Base-by-base conservation (phyloP, 1,140 invertebrate species). In the Drosophila hydei region DNA sequence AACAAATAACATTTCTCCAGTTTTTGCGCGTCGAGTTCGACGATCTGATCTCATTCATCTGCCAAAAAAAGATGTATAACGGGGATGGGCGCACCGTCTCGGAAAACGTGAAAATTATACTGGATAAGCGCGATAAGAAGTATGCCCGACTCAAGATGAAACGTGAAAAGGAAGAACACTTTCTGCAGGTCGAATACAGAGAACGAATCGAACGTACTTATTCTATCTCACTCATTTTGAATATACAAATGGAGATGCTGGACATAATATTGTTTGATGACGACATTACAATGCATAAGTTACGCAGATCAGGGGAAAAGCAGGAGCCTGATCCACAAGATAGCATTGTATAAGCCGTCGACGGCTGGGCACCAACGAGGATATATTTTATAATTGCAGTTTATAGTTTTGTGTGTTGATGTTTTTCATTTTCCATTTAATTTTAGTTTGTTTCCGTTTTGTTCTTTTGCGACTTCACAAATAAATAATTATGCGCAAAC, bases 401-500 rank as follows among this genome's bases (percentile, higher is more conserved):
- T 25, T 38, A 5, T 40, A 40, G n/a, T 40, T 16, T 16, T 16
- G 8, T 67, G 45, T 51, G 21, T 23, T 30, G 18, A 60, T 52
- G 52, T 51, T n/a, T 33, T 47, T n/a, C 0, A 19, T 54, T 70
- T 55, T 23, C 30, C 58, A 62, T 38, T 70, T 48, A 21, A 51
- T 51, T 51, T 50, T 11, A 36, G 47, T 54, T 69, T 14, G 4
- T 70, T 48, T 55, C 33, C 36, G 65, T 62, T 69, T 63, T 60
- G 50, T 68, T 47, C 47, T 3, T 50, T 4, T 55, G 25, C 27
- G 27, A 67, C 79, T 73, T 80, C 81, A 77, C 60, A 71, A 68
- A 69, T 80, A 87, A 85, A 85, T 85, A 85, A 85, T 85, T 85
- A 87, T 85, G 77, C 81, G 83, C 81, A 85, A 85, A 85, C 77